These are phyloP conservation scores for Therioaphis trifolii DNA, from an alignment of 2,888 invertebrate species.

Conservation along the genomic window DNA sequence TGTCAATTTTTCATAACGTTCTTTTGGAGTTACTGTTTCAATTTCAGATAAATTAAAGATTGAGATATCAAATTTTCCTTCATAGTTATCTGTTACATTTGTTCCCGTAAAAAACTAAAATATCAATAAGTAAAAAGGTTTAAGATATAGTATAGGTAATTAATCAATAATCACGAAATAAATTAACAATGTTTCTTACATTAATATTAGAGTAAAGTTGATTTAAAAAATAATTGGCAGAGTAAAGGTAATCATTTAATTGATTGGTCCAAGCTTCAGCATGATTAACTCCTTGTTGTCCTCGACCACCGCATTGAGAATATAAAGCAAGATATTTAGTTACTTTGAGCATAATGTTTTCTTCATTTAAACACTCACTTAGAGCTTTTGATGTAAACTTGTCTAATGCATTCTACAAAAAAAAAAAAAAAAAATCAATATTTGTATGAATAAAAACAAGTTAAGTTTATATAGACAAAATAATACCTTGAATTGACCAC, in stretches of 20 bases:
- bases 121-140: neutral
- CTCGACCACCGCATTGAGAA: constrained; percentile 57
- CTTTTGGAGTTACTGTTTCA: constrained; percentile 44
- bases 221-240: constrained; percentile 61
- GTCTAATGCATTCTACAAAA: constrained; percentile 34
- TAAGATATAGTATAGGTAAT: neutral
- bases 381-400: constrained; percentile 46
- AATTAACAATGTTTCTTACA: constrained; percentile 22
- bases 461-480: neutral
- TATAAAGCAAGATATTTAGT: constrained; percentile 58
- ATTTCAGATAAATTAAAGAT: constrained; percentile 47
- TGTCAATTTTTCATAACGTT: constrained; percentile 59
- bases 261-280: constrained; percentile 62
- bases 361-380: constrained; percentile 36
- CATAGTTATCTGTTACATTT: constrained; percentile 9
- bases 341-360: constrained; percentile 39
- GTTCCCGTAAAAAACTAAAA: constrained; percentile 24
- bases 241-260: constrained; percentile 51
- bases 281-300: constrained; percentile 59
- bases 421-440: no score
- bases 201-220: constrained; percentile 56
- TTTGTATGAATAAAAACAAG: neutral
- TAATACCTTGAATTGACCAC: constrained; percentile 51
- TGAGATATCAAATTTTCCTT: constrained; percentile 52
- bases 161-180: no score